These are phyloP conservation scores for Ceyx cyanopectus DNA, from an alignment of 2,113 vertebrate species.

Conservation along the genomic window DNA sequence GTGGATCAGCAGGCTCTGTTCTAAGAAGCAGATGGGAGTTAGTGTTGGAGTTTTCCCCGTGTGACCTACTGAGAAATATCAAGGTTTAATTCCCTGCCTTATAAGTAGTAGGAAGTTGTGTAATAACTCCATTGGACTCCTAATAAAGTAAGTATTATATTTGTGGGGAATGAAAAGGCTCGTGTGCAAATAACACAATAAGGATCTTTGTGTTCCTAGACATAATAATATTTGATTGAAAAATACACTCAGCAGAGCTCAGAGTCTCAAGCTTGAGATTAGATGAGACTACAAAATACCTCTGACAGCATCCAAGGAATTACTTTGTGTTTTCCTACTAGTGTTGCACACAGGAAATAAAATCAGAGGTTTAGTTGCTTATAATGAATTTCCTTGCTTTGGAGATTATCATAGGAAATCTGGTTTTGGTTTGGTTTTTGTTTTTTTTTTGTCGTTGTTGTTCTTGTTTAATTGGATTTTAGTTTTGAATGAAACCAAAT, in stretches of 20 bases:
- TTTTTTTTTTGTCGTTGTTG: background rate
- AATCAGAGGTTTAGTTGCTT: background rate
- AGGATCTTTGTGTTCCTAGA: background rate
- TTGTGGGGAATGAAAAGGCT: background rate
- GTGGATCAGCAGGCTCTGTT: background rate
- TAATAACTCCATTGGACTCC: background rate
- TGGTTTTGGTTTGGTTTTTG: background rate
- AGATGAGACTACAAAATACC: background rate
- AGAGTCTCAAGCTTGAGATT: background rate
- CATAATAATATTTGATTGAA: background rate
- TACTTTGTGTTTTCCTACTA: background rate
- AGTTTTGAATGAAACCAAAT: background rate
- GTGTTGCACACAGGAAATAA: background rate
- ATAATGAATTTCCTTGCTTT: background rate
- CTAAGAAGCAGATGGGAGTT: background rate
- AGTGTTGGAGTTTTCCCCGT: background rate
- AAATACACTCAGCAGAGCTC: background rate
- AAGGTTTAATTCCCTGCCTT: background rate
- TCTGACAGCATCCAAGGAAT: background rate
- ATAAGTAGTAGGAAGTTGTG: background rate
- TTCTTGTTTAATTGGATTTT: background rate
- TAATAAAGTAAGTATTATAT: background rate
- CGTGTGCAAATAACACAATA: background rate
- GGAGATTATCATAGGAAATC: background rate
- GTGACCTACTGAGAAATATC: background rate